These are phyloP conservation scores for Schmidtea mediterranea DNA, from an alignment of 1,140 invertebrate genomes.

Conservation along the genomic window DNA sequence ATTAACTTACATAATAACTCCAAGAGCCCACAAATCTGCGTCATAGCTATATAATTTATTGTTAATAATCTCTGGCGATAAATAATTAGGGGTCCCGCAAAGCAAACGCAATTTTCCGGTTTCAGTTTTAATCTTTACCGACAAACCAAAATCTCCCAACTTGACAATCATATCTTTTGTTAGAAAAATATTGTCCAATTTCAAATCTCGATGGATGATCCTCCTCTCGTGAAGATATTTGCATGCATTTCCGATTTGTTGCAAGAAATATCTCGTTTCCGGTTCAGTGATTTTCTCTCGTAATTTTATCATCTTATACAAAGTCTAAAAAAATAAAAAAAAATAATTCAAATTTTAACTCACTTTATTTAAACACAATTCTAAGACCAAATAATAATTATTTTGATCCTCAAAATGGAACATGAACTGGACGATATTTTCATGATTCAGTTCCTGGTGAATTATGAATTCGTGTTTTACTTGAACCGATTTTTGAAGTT, in stretches of 20 bases:
- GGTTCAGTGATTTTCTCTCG: slow-evolving; percentile 73
- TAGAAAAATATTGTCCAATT: slow-evolving; percentile 80
- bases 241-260: slow-evolving; percentile 69
- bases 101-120: slow-evolving; percentile 56
- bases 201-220: slow-evolving; percentile 84
- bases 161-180: slow-evolving; percentile 76
- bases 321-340: slow-evolving; percentile 17
- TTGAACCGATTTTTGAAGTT: slow-evolving; percentile 8
- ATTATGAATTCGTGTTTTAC: slow-evolving; percentile 22
- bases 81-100: slow-evolving; percentile 88
- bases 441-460: slow-evolving; percentile 18
- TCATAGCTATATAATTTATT: slow-evolving; percentile 79
- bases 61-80: slow-evolving; percentile 72
- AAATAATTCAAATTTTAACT: too few relatives aligned
- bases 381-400: slow-evolving; percentile 23
- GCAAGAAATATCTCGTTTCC: slow-evolving; percentile 76
- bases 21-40: slow-evolving; percentile 85
- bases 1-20: slow-evolving; percentile 54
- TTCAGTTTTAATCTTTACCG: slow-evolving; percentile 58
- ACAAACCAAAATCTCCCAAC: slow-evolving; percentile 89
- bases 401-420: slow-evolving; percentile 25
- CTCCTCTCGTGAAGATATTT: slow-evolving; percentile 58
- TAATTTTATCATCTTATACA: slow-evolving; percentile 51
- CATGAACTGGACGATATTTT: slow-evolving; percentile 23
- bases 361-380: slow-evolving; percentile 25